A percentile compares a stretch with the other conserved stretches of the same genome.
phyloP scores from a whole-genome alignment of 2,797 vertebrate species.

The Cephalopachus bancanus region DNA sequence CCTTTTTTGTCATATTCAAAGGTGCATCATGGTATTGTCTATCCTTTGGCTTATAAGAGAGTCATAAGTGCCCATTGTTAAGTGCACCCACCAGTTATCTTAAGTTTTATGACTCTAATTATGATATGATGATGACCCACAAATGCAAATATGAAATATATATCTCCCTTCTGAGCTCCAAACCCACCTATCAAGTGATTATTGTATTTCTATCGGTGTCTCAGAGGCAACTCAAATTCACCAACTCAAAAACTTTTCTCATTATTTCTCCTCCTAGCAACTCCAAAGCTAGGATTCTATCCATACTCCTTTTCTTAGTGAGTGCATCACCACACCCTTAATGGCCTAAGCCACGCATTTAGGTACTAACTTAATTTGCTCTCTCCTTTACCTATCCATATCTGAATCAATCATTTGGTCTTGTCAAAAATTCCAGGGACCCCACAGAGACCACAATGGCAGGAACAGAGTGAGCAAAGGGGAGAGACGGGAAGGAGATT shows the following conservation, averaged over 20 bases:
- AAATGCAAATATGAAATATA: neutral
- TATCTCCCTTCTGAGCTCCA: neutral
- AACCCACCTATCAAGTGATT: neutral
- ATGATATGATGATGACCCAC: neutral
- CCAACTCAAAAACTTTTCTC: neutral
- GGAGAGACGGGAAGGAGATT: neutral
- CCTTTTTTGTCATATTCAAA: neutral
- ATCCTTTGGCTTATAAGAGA: neutral
- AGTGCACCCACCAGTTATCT: neutral
- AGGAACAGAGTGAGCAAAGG: neutral
- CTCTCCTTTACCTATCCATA: neutral
- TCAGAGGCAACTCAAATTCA: slow-evolving; percentile 19
- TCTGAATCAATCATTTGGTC: neutral
- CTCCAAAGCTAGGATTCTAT: neutral
- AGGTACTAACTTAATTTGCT: neutral
- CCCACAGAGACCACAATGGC: neutral
- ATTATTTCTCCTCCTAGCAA: neutral
- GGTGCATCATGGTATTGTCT: neutral
- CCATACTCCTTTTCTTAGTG: neutral
- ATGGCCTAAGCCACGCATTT: neutral
- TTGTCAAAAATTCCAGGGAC: neutral
- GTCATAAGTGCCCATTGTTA: neutral
- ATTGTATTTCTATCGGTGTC: neutral
- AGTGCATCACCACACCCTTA: neutral
- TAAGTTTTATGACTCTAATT: neutral